phyloP scores from a whole-genome alignment of 2,888 invertebrate genomes.

The Dermolepida albohirtum region DNA sequence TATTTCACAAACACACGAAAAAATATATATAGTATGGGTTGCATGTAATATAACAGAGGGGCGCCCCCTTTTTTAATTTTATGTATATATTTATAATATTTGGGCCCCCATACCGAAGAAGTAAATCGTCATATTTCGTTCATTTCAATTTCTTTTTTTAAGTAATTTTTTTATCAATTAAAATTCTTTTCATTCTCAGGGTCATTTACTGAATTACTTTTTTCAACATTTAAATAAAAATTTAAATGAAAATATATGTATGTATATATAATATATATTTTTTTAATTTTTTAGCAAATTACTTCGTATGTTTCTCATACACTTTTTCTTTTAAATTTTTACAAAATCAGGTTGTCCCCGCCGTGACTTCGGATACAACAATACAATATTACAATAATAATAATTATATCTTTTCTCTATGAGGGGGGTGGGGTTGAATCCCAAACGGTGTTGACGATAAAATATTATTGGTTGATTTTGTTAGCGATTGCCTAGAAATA shows the following conservation, averaged over 20 bases:
- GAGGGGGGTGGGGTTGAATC: slow-evolving; percentile 41
- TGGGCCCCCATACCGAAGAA: not conserved
- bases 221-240: slow-evolving; percentile 26
- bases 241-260: slow-evolving; percentile 53
- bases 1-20: no score
- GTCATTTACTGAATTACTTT: slow-evolving; percentile 9
- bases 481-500: slow-evolving; percentile 64
- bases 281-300: slow-evolving; percentile 48
- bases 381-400: slow-evolving; percentile 16
- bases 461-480: slow-evolving; percentile 53
- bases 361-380: slow-evolving; percentile 12
- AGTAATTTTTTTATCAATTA: not conserved
- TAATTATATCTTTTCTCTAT: slow-evolving; percentile 33
- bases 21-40: no score
- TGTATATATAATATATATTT: slow-evolving; percentile 10
- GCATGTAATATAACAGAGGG: slow-evolving; percentile 1
- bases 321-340: slow-evolving; percentile 51
- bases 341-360: slow-evolving; percentile 52
- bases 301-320: slow-evolving; percentile 53
- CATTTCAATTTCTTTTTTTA: not conserved
- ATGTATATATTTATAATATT: not conserved
- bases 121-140: slow-evolving; percentile 18
- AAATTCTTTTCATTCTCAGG: not conserved
- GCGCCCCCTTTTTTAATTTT: not conserved
- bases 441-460: slow-evolving; percentile 58